A percentile compares a stretch with the other conserved stretches of the same genome.
Conservation (phyloP, 35 echinoderm and acorn worm genomes). For the Lytechinus variegatus region DNA sequence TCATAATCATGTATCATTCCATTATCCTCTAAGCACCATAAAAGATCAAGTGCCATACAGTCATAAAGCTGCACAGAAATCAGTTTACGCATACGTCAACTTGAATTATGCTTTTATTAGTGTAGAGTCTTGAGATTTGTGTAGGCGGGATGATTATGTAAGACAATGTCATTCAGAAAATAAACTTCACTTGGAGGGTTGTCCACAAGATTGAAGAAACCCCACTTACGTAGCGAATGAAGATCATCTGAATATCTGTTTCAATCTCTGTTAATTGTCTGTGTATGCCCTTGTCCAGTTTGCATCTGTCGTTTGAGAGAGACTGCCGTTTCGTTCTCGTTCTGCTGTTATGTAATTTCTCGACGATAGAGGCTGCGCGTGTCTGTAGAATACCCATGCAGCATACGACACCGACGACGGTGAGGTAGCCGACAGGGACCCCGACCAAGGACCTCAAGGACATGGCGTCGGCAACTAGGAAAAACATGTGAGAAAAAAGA, state of each 20-base stretch:
- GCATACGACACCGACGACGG: neutral
- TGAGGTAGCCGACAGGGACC: neutral
- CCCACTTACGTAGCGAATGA: conserved; percentile 6
- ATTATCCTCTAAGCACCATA: neutral
- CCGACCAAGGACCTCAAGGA: neutral
- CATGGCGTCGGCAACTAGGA: neutral
- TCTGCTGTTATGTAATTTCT: neutral
- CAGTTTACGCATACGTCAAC: neutral
- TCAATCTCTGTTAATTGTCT: conserved; percentile 9
- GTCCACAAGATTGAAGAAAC: neutral
- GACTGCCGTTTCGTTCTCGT: neutral
- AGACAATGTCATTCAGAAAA: neutral
- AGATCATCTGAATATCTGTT: conserved; percentile 19
- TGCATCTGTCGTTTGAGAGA: neutral
- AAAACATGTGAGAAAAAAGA: neutral
- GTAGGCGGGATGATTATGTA: neutral
- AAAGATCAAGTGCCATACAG: neutral
- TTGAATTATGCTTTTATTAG: neutral
- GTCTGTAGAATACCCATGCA: neutral
- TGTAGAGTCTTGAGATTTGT: neutral
- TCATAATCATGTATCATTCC: neutral
- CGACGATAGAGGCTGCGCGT: neutral
- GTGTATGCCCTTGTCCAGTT: neutral
- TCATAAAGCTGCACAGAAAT: neutral
- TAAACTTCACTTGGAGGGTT: no score